A percentile compares a stretch with the other conserved stretches of the same genome.
These are phyloP conservation scores for Imbricaverruca yamaguchii DNA, from an alignment of 2,888 invertebrate species.

Conservation along the genomic window DNA sequence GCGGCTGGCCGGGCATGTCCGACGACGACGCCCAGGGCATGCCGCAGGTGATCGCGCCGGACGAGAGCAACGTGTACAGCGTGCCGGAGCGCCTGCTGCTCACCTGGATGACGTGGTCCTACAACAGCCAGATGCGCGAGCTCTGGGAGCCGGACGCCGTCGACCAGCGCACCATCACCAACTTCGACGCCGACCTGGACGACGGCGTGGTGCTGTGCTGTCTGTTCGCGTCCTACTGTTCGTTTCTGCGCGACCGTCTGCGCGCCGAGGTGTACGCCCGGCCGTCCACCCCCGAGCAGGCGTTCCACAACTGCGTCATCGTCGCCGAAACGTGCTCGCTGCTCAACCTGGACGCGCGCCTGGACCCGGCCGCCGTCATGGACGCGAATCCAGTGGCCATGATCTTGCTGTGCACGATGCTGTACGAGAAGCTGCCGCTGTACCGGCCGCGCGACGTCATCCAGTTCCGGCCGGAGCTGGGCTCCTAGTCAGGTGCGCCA, in stretches of 20 bases:
- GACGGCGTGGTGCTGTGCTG: constrained; percentile 53
- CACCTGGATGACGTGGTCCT: constrained; percentile 40
- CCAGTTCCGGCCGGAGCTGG: constrained; percentile 16
- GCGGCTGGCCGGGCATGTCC: neutral
- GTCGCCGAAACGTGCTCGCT: constrained; percentile 50
- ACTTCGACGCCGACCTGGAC: constrained; percentile 49
- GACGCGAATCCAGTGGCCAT: constrained; percentile 51
- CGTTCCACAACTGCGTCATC: constrained; percentile 52
- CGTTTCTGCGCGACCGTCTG: constrained; percentile 48
- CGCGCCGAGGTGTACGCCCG: constrained; percentile 46
- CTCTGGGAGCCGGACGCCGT: constrained; percentile 33
- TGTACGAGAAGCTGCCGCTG: constrained; percentile 16
- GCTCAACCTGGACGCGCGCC: constrained; percentile 50
- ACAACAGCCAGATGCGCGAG: constrained; percentile 14
- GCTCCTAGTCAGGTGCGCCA: constrained; percentile 14
- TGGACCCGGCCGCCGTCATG: constrained; percentile 49
- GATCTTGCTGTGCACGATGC: constrained; percentile 37
- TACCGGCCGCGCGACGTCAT: neutral
- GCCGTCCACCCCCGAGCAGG: constrained; percentile 41
- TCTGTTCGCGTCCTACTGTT: constrained; percentile 51
- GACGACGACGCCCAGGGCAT: neutral
- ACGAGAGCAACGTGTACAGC: constrained; percentile 37
- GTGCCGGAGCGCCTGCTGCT: constrained; percentile 40
- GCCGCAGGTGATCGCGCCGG: neutral
- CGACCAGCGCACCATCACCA: constrained; percentile 38